Percentiles rank a stretch among this genome's conserved stretches.
Evolutionary conservation across 2,113 vertebrate genomes (phyloP).

Genomic region (Sapayoa aenigma): DNA sequence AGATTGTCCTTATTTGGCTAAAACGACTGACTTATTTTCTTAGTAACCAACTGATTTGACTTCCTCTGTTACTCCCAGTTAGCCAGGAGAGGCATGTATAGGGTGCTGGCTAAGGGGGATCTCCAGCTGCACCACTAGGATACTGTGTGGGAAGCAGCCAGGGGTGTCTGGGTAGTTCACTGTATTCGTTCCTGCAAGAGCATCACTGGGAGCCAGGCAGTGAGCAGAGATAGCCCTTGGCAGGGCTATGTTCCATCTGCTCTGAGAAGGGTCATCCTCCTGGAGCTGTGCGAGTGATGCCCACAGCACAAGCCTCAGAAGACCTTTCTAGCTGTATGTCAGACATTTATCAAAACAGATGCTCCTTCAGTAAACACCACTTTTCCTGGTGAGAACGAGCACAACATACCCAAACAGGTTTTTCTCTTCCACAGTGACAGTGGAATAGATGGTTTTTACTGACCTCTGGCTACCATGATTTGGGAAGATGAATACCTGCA

Average conservation of each 20-base stretch:
- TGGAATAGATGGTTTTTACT: too few species aligned
- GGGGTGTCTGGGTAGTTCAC: background rate
- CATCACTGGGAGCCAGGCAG: background rate
- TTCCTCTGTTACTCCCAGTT: background rate
- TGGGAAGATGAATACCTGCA: background rate
- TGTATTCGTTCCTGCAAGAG: background rate
- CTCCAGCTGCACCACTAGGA: background rate
- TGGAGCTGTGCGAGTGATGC: background rate
- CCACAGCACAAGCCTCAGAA: background rate
- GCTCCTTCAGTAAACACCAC: background rate
- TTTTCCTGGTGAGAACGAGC: background rate
- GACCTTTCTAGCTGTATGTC: rapidly evolving
- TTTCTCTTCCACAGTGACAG: background rate
- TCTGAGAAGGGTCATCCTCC: background rate
- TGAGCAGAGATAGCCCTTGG: background rate
- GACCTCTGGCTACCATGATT: background rate
- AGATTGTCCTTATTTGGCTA: background rate
- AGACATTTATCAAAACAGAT: background rate
- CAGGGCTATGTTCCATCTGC: background rate
- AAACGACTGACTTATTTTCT: background rate
- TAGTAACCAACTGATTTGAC: rapidly evolving
- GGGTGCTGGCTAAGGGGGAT: background rate
- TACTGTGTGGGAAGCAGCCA: background rate
- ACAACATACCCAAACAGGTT: background rate
- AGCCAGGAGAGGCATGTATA: background rate